Percentiles rank a stretch among this genome's conserved stretches.
These are phyloP conservation scores for Plumapathes pennacea DNA, from an alignment of 92 coral and sea anemone species.

Conservation along the genomic window DNA sequence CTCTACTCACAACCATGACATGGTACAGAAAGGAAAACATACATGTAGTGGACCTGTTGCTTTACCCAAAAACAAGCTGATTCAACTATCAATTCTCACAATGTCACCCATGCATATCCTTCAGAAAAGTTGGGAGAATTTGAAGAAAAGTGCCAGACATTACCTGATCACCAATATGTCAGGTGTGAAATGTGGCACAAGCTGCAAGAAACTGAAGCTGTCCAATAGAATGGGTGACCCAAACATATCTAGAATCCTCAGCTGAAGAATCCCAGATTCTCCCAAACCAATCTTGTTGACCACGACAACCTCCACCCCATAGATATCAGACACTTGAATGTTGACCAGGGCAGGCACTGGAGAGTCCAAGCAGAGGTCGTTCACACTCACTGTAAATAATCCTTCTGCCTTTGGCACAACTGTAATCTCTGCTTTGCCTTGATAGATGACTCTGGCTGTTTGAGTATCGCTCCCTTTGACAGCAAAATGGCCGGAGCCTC, in stretches of 20 bases:
- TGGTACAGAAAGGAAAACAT: too few relatives aligned
- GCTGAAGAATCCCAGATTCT: constrained; percentile 63
- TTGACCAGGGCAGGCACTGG: constrained; percentile 82
- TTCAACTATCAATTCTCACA: too few relatives aligned
- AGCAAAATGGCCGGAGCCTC: constrained; percentile 97
- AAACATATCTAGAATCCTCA: constrained; percentile 77
- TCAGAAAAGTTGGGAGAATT: too few relatives aligned
- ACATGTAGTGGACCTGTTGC: too few relatives aligned
- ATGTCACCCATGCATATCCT: too few relatives aligned
- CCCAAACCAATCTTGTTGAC: constrained; percentile 95
- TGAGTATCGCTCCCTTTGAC: constrained; percentile 87
- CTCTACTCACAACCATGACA: too few relatives aligned
- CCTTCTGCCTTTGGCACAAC: constrained; percentile 86
- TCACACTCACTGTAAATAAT: constrained; percentile 69
- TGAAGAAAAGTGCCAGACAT: too few relatives aligned
- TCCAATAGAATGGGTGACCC: constrained; percentile 72
- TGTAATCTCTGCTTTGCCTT: constrained; percentile 64
- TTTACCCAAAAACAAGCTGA: too few relatives aligned
- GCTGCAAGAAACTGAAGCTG: constrained; percentile 57
- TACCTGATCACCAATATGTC: constrained; percentile 81
- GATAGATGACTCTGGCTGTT: constrained; percentile 64
- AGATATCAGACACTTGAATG: constrained; percentile 84
- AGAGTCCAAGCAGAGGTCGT: constrained; percentile 93
- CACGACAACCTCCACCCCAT: constrained; percentile 79
- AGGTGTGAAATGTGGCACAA: constrained; percentile 81